Conservation (phyloP, 2,113 vertebrate genomes). For the Ophiodon elongatus region DNA sequence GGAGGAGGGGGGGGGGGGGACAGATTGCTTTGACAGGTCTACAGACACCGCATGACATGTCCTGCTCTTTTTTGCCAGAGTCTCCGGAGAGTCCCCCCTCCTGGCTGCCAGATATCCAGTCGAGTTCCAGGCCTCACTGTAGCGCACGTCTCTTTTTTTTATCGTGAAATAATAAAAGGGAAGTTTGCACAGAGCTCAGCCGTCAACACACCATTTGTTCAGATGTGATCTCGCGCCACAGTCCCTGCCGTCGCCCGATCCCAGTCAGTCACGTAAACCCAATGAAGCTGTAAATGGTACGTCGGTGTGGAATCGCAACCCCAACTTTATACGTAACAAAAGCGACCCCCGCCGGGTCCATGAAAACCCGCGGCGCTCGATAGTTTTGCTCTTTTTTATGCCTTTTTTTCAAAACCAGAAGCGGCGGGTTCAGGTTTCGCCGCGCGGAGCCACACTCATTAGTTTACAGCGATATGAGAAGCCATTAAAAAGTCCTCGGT, state of each 20-base stretch:
- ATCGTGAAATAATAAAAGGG: conserved; percentile 32
- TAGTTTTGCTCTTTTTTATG: conserved; percentile 49
- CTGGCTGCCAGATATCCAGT: conserved; percentile 43
- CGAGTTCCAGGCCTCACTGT: conserved; percentile 26
- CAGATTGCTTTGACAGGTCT: conserved; percentile 69
- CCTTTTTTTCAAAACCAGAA: conserved; percentile 48
- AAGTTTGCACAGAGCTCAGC: conserved; percentile 36
- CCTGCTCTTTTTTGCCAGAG: conserved; percentile 56
- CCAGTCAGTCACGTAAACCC: conserved; percentile 28
- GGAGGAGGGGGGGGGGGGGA: conserved; percentile 11
- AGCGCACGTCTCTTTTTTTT: conserved; percentile 9
- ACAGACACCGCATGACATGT: conserved; percentile 58
- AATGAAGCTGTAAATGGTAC: conserved; percentile 31
- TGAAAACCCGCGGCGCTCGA: conserved; percentile 30
- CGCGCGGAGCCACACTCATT: conserved; percentile 65
- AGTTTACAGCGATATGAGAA: conserved; percentile 73
- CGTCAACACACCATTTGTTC: conserved; percentile 45
- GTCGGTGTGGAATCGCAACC: conserved; percentile 36
- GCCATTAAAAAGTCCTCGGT: conserved; percentile 79
- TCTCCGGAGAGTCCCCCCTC: conserved; percentile 60
- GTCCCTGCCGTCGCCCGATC: conserved; percentile 20
- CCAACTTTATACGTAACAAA: conserved; percentile 23
- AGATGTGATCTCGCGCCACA: conserved; percentile 34
- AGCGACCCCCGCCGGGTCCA: conserved; percentile 17
- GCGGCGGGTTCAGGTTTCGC: conserved; percentile 64